phyloP scores from a whole-genome alignment of 2,113 vertebrate genomes.

The Oryzias woworae region DNA sequence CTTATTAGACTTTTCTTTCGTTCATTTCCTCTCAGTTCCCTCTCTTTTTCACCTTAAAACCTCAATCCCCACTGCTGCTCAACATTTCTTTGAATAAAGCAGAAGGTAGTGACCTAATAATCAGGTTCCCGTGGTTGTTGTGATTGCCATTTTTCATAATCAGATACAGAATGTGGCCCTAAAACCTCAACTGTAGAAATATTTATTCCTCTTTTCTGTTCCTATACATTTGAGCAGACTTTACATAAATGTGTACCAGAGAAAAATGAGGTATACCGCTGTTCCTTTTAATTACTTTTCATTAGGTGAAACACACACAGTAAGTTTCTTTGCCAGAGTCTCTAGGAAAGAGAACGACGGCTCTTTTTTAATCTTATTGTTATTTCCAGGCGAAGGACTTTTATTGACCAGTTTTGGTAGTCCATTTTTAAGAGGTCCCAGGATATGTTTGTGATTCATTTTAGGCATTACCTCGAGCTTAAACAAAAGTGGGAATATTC shows the following conservation, averaged over 20 bases:
- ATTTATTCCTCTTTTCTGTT: constrained; percentile 34
- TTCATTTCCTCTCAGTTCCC: constrained; percentile 18
- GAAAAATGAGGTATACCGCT: constrained; percentile 28
- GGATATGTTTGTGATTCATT: background rate
- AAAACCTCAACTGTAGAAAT: constrained; percentile 42
- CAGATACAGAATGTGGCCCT: constrained; percentile 47
- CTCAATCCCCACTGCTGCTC: constrained; percentile 48
- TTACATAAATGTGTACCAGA: constrained; percentile 15
- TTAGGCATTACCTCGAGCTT: background rate
- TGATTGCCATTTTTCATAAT: constrained; percentile 65
- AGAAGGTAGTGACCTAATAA: constrained; percentile 57
- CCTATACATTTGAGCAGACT: constrained; percentile 11
- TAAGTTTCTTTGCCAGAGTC: constrained; percentile 27
- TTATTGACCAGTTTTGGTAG: background rate
- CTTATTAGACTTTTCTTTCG: constrained; percentile 12
- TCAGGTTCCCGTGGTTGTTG: constrained; percentile 60
- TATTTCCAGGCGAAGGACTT: background rate
- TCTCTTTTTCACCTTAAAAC: constrained; percentile 40
- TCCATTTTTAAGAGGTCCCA: background rate
- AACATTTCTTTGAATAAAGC: constrained; percentile 53
- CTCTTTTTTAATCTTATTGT: constrained; percentile 1
- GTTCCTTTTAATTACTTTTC: constrained; percentile 47
- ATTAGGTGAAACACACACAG: constrained; percentile 39
- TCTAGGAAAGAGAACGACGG: constrained; percentile 9
- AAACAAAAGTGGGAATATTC: background rate